Evolutionary conservation across 2,113 vertebrate species (phyloP).

Genomic region (Eubucco bourcierii): DNA sequence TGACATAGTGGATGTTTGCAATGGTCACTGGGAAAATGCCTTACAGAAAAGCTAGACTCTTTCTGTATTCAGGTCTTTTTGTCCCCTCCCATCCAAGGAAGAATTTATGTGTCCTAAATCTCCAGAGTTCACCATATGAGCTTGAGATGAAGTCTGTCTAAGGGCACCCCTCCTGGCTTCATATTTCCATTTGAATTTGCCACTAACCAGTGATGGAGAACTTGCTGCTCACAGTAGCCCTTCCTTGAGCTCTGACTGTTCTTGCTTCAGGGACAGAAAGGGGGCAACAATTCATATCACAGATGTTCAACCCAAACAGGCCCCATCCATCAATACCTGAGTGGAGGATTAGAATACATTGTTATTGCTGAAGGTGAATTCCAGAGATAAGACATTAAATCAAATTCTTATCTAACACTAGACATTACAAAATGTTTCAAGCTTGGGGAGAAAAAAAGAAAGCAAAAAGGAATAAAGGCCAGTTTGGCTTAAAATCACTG

Average conservation of each 20-base stretch:
- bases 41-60: background rate
- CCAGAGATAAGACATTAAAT: conserved; percentile 33
- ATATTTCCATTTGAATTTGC: background rate
- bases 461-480: background rate
- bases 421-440: background rate
- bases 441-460: accelerated
- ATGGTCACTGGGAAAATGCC: background rate
- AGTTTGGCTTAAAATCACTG: background rate
- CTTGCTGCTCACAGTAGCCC: background rate
- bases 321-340: conserved; percentile 19
- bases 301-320: conserved; percentile 34
- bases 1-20: accelerated
- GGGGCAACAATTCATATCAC: background rate
- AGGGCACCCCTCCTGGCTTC: background rate
- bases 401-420: background rate
- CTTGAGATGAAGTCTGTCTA: background rate
- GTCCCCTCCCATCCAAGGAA: background rate
- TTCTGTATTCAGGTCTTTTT: background rate
- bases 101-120: background rate
- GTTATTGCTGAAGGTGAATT: conserved; percentile 41
- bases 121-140: background rate
- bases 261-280: background rate
- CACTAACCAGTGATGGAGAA: background rate
- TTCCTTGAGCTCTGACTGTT: background rate
- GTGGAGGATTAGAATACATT: background rate